phyloP scores from a whole-genome alignment of 2,113 vertebrate species.

The Corynorhinus townsendii region DNA sequence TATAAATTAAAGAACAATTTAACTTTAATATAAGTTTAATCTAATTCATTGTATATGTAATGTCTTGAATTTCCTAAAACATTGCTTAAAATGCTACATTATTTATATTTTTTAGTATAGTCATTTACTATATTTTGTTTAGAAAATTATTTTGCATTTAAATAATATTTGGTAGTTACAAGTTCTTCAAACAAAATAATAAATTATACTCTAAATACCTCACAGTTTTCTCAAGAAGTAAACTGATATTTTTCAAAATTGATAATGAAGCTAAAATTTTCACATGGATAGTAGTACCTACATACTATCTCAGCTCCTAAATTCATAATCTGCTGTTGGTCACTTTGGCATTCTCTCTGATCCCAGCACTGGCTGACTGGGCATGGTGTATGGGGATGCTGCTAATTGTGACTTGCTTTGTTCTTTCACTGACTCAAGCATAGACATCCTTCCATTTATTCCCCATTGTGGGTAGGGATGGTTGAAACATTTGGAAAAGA shows the following conservation, averaged over 20 bases:
- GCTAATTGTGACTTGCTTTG: background rate
- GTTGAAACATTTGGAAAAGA: background rate
- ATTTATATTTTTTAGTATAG: background rate
- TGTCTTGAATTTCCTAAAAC: conserved; percentile 21
- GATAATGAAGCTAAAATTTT: background rate
- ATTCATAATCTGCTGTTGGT: background rate
- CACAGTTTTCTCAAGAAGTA: background rate
- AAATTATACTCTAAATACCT: background rate
- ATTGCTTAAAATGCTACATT: background rate
- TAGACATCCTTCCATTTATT: background rate
- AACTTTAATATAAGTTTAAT: conserved; percentile 12
- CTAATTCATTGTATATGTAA: background rate
- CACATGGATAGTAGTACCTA: background rate
- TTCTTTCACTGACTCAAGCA: background rate
- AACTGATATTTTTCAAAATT: background rate
- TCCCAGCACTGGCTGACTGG: background rate
- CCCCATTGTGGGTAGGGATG: background rate
- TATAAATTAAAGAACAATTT: background rate
- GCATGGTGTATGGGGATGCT: background rate
- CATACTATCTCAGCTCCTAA: background rate
- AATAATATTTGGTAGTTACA: background rate
- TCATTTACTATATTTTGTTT: background rate
- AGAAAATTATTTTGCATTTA: conserved; percentile 4
- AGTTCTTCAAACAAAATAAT: conserved; percentile 15
- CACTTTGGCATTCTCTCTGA: background rate